Base-by-base conservation (phyloP, 2,113 vertebrate species). In the Chloroceryle aenea region DNA sequence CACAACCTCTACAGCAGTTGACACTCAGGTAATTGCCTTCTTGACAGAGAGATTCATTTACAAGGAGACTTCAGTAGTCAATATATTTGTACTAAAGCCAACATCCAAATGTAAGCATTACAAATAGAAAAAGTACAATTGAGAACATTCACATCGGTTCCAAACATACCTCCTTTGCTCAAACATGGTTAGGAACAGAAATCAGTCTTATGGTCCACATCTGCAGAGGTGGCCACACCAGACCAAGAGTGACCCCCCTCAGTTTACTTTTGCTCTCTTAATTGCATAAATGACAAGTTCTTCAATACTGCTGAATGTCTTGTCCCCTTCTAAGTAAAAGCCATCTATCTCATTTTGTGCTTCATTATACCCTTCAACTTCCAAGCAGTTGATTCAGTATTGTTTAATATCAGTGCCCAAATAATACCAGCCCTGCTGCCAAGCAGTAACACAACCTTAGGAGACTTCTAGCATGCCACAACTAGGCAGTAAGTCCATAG, bases 171-270 rank as follows among this genome's bases (percentile, higher is more conserved):
- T n/a, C 42, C 52, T 50, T 15, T 26, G n/a, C 36, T 71, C 19
- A 50, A 52, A 40, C 11, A 11, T 4, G 0, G 0, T 47, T 53
- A 48, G n/a, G 17, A 58, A 53, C 23, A 45, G 30, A 16, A 53
- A 50, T 8, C 1, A 47, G 32, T 22, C 71, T 27, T 30, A 59
- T 0, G 2, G 23, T 22, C 50, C 27, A 10, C 15, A 29, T 29
- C 29, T 82, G 43, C n/a, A 34, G 48, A 63, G 26, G 40, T 2
- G 3, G 74, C 53, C 66, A 53, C 23, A 26, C 26, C 2, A 55
- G 26, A 58, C 22, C 14, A 25, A 77, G 79, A n/a, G 1, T 12
- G 18, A 40, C 2, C 23, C 27, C 29, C 43, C n/a, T 64, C 27
- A 27, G 30, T 43, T 63, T 47, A 45, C 36, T 63, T 38, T 25